Base-by-base conservation (phyloP, 2,888 invertebrate genomes). In the Stenodema calcarata region DNA sequence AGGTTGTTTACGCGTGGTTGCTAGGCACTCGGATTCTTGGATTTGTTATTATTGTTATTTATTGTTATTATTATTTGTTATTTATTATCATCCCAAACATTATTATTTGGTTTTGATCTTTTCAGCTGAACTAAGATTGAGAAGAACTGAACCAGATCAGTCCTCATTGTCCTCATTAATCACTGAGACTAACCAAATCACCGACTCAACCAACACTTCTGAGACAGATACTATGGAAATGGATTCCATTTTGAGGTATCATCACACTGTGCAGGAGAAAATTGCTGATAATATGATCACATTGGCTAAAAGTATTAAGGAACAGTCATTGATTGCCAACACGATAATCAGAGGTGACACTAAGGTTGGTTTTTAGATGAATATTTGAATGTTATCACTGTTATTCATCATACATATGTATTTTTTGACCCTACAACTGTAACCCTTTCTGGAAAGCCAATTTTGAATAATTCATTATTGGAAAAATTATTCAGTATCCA, bases 271-370 rank as follows among this genome's bases (percentile, higher is more conserved):
- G 92, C 98, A 99, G 90, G 97, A 97, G 90, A 96, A 96, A 91
- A 95, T 99, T 30, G 97, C 98, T 0, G 96, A 98, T 89, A 97
- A 98, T 90, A 97, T 99, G 96, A 93, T 99, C n/a, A 92, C 94
- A 87, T 93, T 98, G 89, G 96, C 98, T 0, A 94, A 94, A 90
- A 97, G 94, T 90, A 93, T 99, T 86, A 98, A 97, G 91, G 97
- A 98, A 90, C 98, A 98, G 91, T 96, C 97, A 0, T 93, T 95
- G 90, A 94, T 96, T 50, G 98, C 99, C 1, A 96, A 96, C 90
- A 94, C 94, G 88, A 97, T 99, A 88, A 97, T 99, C 42, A 95
- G 94, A 90, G 95, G 95, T 89, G 99, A 99, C 91, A 96, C 95
- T 3, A 95, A 96, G 93, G 96, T 96, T 90, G 89, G 88, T 88